phyloP scores from a whole-genome alignment of 2,888 invertebrate species.

The Apomyelois bistriatella region DNA sequence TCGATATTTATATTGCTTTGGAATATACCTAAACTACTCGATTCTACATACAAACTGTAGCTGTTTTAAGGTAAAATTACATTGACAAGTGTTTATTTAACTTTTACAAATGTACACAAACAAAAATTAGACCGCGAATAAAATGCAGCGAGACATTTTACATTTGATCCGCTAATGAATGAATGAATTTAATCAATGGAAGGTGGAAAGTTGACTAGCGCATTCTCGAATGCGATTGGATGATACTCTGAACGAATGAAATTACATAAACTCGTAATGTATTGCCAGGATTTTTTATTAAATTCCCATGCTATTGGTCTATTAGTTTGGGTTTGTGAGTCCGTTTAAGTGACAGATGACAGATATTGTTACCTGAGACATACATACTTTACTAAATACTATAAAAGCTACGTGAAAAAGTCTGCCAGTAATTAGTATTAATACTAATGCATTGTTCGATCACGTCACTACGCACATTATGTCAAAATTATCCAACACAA shows the following conservation, averaged over 20 bases:
- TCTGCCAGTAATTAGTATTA: no score
- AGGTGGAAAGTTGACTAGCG: slow-evolving; percentile 1
- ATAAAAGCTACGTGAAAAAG: no score
- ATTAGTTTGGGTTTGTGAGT: no score
- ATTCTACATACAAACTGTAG: not conserved
- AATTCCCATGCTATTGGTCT: not conserved
- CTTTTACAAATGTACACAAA: slow-evolving; percentile 2
- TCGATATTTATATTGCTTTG: slow-evolving; percentile 37
- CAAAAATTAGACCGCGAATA: slow-evolving; percentile 17
- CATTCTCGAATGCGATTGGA: not conserved
- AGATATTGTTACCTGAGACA: no score
- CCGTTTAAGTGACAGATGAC: no score
- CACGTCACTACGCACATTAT: no score
- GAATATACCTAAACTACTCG: slow-evolving; percentile 24
- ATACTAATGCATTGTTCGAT: no score
- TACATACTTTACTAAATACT: no score
- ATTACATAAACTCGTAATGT: not conserved
- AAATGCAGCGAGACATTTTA: slow-evolving; percentile 17
- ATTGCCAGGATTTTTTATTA: not conserved
- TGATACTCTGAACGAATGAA: not conserved
- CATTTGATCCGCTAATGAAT: slow-evolving; percentile 3
- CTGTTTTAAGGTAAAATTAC: not conserved
- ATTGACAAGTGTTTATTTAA: not conserved
- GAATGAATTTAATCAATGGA: slow-evolving; percentile 5
- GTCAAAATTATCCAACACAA: no score